A percentile compares a stretch with the other conserved stretches of the same genome.
phyloP scores from a whole-genome alignment of 2,888 invertebrate genomes.

The Boloria euphrosyne region DNA sequence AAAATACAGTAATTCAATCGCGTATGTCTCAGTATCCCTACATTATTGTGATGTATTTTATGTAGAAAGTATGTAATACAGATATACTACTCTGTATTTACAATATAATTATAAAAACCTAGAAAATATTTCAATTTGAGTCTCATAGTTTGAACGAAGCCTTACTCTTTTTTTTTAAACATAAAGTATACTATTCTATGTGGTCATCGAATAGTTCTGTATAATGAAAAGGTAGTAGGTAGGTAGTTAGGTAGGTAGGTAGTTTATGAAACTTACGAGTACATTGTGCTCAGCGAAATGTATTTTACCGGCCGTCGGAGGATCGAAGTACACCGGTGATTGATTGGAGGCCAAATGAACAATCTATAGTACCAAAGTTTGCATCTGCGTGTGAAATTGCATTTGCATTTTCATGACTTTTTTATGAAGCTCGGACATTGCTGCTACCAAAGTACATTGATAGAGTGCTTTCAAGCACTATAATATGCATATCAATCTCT shows the following conservation, averaged over 20 bases:
- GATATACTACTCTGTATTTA: too few species aligned
- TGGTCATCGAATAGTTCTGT: slow-evolving; percentile 34
- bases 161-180: too few species aligned
- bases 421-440: not conserved
- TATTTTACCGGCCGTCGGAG: slow-evolving; percentile 41
- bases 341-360: slow-evolving; percentile 59
- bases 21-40: too few species aligned
- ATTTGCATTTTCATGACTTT: slow-evolving; percentile 25
- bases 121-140: too few species aligned
- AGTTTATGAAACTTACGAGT: slow-evolving; percentile 34
- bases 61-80: too few species aligned
- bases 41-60: too few species aligned
- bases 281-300: slow-evolving; percentile 29
- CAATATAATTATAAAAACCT: too few species aligned
- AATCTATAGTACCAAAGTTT: slow-evolving; percentile 44
- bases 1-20: too few species aligned
- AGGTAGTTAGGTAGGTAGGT: too few species aligned
- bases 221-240: slow-evolving; percentile 8
- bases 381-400: slow-evolving; percentile 38
- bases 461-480: not conserved
- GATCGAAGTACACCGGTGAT: slow-evolving; percentile 48
- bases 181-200: too few species aligned
- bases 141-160: too few species aligned
- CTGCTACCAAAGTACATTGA: not conserved
- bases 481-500: not conserved